Base-by-base conservation (phyloP, 2,888 invertebrate species). In the Leptinotarsa rubiginosa region DNA sequence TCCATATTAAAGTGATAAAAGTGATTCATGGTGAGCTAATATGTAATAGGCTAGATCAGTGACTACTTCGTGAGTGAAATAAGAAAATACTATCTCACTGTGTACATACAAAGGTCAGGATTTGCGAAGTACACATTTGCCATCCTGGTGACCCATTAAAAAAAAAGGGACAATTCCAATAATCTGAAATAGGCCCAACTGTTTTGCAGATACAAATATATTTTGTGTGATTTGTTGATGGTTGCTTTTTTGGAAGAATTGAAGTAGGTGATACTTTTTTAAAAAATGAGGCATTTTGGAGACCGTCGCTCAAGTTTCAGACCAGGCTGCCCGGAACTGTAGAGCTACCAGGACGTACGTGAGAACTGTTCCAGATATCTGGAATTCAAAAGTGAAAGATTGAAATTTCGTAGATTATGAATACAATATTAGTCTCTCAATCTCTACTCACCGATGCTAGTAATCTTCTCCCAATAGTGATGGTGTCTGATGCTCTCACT, bases 71-170 rank as follows among this genome's bases (percentile, higher is more conserved):
- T 81, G 70, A 0, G 83, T 25, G 41, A 82, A 80, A 3, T 84
- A 56, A 3, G 77, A 20, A 5, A 78, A 79, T 1, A 86, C 31
- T 0, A 83, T 12, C 0, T 83, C 31, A 0, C 84, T 81, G 75
- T 85, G 85, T 12, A 80, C 47, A 5, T 85, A 74, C 86, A 86
- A 87, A 47, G 79, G 67, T 16, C 79, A 74, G 0, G 86, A 87
- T 31, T 77, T 81, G 73, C 80, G 74, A 75, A 84, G 87, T 0
- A 77, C 74, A 76, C 88, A 88, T 59, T 81, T 76, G 5, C 83
- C 83, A 25, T 62, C 18, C 12, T 41, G 62, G 1, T 62, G 31
- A 3, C 31, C 16, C 18, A n/a, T 13, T 1, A 12, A 13, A n/a
- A 13, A n/a, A 62, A 41, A 7, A 16, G 62, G 31, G 16, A n/a